phyloP scores from a whole-genome alignment of 2,888 invertebrate genomes.

The Pardosa pseudoannulata region DNA sequence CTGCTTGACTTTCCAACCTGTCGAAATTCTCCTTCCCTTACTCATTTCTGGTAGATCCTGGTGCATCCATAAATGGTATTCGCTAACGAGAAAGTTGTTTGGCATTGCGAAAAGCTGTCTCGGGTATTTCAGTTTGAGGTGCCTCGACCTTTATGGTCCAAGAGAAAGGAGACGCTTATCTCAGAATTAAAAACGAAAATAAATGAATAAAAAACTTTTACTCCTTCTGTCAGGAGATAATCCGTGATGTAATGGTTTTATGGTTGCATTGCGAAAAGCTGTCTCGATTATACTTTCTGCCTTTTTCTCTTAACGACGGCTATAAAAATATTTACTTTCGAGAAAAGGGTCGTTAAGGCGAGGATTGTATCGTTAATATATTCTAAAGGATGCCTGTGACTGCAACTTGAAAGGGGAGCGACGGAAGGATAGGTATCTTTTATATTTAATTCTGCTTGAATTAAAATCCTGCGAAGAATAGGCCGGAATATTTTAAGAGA shows the following conservation, averaged over 20 bases:
- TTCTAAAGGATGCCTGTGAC: too few species aligned
- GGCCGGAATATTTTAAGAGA: too few species aligned
- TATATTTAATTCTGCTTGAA: too few species aligned
- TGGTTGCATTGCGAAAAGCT: not conserved
- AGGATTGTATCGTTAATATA: too few species aligned
- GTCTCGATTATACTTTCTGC: not conserved
- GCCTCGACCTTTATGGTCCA: conserved; percentile 6
- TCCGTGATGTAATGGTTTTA: not conserved
- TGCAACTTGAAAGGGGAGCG: too few species aligned
- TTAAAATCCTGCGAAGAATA: too few species aligned
- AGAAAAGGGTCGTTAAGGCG: not conserved
- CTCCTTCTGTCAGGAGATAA: not conserved
- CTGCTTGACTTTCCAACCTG: too few species aligned
- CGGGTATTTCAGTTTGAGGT: not conserved
- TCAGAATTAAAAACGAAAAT: not conserved
- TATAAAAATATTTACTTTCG: not conserved
- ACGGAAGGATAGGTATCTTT: too few species aligned
- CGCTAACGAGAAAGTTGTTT: not conserved
- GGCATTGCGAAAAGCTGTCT: not conserved
- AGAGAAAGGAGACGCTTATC: not conserved
- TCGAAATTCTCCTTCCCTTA: not conserved
- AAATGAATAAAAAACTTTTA: not conserved
- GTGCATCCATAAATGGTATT: not conserved
- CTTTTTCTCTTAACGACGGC: not conserved
- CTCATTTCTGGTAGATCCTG: not conserved